Conservation (phyloP, 2,113 vertebrate genomes). For the Pedionomus torquatus region DNA sequence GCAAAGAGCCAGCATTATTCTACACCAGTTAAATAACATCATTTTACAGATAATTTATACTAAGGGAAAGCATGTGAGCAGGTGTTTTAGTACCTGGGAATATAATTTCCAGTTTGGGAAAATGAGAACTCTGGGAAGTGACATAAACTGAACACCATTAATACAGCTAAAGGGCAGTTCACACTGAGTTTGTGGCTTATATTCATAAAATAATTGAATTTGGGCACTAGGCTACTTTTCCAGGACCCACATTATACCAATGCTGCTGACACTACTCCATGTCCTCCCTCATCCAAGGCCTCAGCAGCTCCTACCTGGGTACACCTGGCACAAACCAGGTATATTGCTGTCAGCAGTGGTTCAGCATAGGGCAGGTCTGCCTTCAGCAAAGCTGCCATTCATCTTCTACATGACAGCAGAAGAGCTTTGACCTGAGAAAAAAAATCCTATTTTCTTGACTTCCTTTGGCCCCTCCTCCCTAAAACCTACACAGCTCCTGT, state of each 20-base stretch:
- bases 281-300: neutral
- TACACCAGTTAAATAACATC: neutral
- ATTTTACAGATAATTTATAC: constrained; percentile 24
- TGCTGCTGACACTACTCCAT: neutral
- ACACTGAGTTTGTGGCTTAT: neutral
- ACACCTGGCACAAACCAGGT: neutral
- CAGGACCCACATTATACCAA: neutral
- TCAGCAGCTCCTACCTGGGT: neutral
- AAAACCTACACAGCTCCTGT: neutral
- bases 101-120: neutral
- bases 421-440: neutral
- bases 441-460: neutral
- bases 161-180: neutral
- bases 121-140: neutral
- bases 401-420: rapidly evolving
- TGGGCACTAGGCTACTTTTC: neutral
- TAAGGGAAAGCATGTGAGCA: neutral
- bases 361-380: neutral
- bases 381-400: neutral
- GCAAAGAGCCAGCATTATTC: neutral
- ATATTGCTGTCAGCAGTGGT: neutral
- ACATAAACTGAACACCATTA: neutral
- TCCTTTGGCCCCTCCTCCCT: neutral
- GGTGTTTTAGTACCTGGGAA: neutral
- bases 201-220: neutral